Evolutionary conservation across 1,140 invertebrate species (phyloP), one percentile per base, ranked within the genome.

Genomic region (Cepaea nemoralis): DNA sequence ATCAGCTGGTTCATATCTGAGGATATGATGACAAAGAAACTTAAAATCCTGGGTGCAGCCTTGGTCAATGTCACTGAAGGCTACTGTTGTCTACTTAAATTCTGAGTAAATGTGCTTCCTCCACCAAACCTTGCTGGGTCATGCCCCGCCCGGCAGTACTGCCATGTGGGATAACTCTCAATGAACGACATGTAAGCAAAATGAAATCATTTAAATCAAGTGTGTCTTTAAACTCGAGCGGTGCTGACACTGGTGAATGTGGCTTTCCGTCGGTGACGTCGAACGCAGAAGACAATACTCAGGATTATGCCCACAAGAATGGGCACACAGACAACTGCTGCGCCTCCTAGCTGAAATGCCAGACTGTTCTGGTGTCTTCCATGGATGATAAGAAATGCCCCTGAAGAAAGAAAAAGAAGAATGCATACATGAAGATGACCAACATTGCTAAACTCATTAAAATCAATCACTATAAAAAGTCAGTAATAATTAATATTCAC

Each of bases 341-440:
- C 79, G 14, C 83, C 83, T 5, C 83, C 83, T 16, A 83, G 37
- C 55, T 78, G 66, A 59, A 81, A 83, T 27, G 74, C 79, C 48
- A 83, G 24, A 37, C 37, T 70, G 40, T 77, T 33, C 31, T 71
- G 70, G 8, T 76, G 79, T 40, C 80, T 66, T 24, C 83, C 83
- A 73, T 83, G 83, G 50, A 83, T 81, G 59, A 83, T 83, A 35
- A 83, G 69, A 70, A 83, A 81, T 0, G 75, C 79, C 33, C 83
- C 83, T 83, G 79, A 24, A 76, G 75, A 63, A 22, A 74, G 31
- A 74, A 14, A 74, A 8, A 31, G 3, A 70, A n/a, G n/a, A n/a
- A n/a, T n/a, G n/a, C 50, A 55, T 45, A 45, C 42, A 45, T 19
- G 19, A 45, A 45, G 19, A 45, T 19, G 42, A 45, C n/a, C n/a